Evolutionary conservation across 2,113 vertebrate genomes (phyloP).

Genomic region (Anas platyrhynchos): DNA sequence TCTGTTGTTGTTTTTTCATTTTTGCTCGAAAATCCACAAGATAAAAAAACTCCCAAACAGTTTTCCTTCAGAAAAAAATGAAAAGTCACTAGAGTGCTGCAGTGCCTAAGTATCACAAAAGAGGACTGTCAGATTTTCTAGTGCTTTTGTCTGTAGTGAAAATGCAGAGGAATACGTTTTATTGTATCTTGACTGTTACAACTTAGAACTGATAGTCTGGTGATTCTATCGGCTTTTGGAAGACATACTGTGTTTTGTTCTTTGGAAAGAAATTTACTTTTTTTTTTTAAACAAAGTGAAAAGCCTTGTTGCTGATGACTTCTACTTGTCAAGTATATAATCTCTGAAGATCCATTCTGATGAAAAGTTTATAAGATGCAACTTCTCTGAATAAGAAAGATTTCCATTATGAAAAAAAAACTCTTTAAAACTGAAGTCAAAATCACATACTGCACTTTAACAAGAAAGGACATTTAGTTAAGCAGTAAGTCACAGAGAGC

Average conservation of each 20-base stretch:
- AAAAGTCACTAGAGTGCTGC: too few species aligned
- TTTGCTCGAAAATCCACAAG: background rate
- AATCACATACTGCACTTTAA: background rate
- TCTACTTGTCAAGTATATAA: background rate
- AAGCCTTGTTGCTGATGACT: background rate
- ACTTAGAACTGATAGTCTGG: background rate
- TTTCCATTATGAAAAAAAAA: background rate
- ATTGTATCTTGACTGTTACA: background rate
- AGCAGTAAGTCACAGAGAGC: background rate
- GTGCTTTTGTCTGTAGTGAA: background rate
- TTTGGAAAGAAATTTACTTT: background rate
- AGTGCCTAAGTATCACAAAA: background rate
- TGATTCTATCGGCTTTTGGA: background rate
- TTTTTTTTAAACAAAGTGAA: background rate
- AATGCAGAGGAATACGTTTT: background rate
- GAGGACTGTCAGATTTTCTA: background rate
- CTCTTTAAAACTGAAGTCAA: background rate
- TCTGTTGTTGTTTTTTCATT: background rate
- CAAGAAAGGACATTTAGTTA: background rate
- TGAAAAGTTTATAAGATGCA: background rate
- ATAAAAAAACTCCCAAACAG: background rate
- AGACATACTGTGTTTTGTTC: background rate
- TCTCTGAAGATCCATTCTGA: background rate
- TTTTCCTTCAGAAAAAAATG: background rate
- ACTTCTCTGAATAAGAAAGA: background rate